Conservation (phyloP, 1,140 invertebrate genomes). For the Drosophila grimshawi region DNA sequence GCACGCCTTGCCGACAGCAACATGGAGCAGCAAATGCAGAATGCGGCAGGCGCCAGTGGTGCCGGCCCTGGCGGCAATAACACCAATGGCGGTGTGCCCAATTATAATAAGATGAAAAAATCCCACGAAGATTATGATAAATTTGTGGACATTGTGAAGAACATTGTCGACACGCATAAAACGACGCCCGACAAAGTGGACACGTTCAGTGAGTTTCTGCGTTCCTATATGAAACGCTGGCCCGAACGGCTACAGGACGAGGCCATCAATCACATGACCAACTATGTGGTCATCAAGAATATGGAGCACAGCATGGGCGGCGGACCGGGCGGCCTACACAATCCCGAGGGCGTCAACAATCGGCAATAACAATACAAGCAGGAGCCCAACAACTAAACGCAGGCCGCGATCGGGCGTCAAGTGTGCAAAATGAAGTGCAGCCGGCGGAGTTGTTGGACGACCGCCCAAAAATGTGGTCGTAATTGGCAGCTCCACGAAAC, state of each 20-base stretch:
- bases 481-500: constrained; percentile 65
- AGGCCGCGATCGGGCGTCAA: neutral
- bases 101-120: constrained; percentile 83
- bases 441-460: constrained; percentile 65
- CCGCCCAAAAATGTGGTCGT: constrained; percentile 30
- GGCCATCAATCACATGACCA: constrained; percentile 83
- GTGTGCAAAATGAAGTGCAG: neutral
- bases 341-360: constrained; percentile 73
- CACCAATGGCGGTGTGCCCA: constrained; percentile 75
- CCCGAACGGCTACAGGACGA: constrained; percentile 81
- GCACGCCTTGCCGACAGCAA: constrained; percentile 76
- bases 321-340: constrained; percentile 52
- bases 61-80: constrained; percentile 71
- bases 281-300: constrained; percentile 83
- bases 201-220: constrained; percentile 80
- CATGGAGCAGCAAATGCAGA: constrained; percentile 75
- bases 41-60: constrained; percentile 64
- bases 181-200: constrained; percentile 80
- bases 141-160: constrained; percentile 83
- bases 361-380: constrained; percentile 82
- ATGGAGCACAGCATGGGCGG: constrained; percentile 81
- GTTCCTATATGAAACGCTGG: constrained; percentile 82
- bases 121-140: constrained; percentile 83
- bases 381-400: constrained; percentile 75
- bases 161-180: constrained; percentile 82